phyloP scores from a whole-genome alignment of 1,140 invertebrate genomes.

The Galleria mellonella region DNA sequence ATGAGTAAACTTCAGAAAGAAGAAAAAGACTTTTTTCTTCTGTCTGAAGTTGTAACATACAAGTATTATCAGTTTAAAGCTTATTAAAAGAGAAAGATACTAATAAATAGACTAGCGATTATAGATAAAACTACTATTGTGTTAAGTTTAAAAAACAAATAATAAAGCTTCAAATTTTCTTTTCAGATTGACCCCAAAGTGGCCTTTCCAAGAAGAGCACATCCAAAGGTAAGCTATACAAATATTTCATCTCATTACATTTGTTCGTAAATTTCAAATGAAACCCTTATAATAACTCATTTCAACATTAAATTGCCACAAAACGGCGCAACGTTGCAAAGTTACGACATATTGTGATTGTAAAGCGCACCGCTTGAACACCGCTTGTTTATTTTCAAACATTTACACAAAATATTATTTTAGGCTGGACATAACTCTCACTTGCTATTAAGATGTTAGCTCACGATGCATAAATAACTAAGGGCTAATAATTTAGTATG shows the following conservation, averaged over 20 bases:
- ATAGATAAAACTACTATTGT: too few relatives aligned
- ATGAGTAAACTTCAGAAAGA: too few relatives aligned
- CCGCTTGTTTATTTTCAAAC: constrained; percentile 66
- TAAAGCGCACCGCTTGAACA: constrained; percentile 39
- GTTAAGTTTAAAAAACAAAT: too few relatives aligned
- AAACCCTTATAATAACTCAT: constrained; percentile 53
- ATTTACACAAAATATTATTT: constrained; percentile 73
- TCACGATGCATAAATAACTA: constrained; percentile 70
- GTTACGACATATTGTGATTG: constrained; percentile 44
- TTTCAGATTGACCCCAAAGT: constrained; percentile 99
- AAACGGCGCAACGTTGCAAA: constrained; percentile 26
- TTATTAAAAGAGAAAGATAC: too few relatives aligned
- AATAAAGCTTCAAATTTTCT: constrained; percentile 22
- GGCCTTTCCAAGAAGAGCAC: constrained; percentile 98
- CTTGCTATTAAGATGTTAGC: constrained; percentile 69
- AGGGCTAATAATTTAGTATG: constrained; percentile 69
- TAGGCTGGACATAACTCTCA: constrained; percentile 67
- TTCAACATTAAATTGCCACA: constrained; percentile 48
- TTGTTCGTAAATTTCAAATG: constrained; percentile 45
- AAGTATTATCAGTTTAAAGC: too few relatives aligned
- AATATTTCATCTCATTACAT: constrained; percentile 28
- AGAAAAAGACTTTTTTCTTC: too few relatives aligned
- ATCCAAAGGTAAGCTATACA: constrained; percentile 92
- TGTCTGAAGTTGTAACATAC: too few relatives aligned
- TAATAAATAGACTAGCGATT: too few relatives aligned